Base-by-base conservation (phyloP, 2,113 vertebrate genomes). In the Takifugu bimaculatus region DNA sequence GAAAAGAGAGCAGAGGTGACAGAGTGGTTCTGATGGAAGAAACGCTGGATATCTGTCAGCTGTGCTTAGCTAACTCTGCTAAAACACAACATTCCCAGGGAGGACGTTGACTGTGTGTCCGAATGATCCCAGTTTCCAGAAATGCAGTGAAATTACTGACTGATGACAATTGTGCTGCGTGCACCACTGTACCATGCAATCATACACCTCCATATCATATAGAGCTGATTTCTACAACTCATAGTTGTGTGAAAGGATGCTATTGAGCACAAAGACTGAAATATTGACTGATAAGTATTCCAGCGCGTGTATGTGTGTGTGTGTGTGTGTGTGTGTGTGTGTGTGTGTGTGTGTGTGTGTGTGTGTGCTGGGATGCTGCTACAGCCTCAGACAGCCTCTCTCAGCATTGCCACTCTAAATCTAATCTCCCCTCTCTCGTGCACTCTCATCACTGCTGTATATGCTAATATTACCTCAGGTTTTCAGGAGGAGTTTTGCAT, bases 361-460 rank as follows among this genome's bases (percentile, higher is more conserved):
- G 35, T 39, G 35, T 9, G 35, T 39, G 35, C 35, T 48, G 45
- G 6, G 13, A 48, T 48, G 45, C 45, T 50, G 48, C 48, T 50
- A n/a, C 48, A 50, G 48, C 15, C 48, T 87, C 43, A 85, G 70
- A 76, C 84, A 81, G 77, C 88, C 88, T 88, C 67, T 64, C 78
- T 89, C 85, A 91, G 91, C 86, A 88, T 81, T 90, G 90, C 89
- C 87, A 76, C 70, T 81, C 78, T 47, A 69, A 71, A 75, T 82
- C 71, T 82, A 74, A 82, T 82, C 78, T 76, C 44, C 44, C 48
- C 73, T 82, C 91, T 84, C 91, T 91, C 58, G 42, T 26, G 28
- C 58, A 20, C 50, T 10, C 39, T 44, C 58, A 29, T 49, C 14
- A 65, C 56, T 65, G 63, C 67, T 90, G 66, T 59, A 63, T 74